phyloP scores from a whole-genome alignment of 2,113 vertebrate species.

The Colius striatus region DNA sequence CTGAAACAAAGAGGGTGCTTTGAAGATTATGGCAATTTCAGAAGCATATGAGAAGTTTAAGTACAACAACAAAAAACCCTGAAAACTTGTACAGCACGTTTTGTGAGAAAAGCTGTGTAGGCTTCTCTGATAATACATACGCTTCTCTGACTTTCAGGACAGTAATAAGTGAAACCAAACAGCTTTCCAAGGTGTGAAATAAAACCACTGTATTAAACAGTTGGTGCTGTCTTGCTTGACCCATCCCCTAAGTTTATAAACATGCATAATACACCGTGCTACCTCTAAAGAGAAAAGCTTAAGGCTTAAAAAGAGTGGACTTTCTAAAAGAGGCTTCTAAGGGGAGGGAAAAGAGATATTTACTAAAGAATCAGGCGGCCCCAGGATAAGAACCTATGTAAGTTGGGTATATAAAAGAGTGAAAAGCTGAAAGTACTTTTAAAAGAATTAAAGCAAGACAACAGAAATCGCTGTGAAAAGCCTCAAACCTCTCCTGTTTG shows the following conservation, averaged over 20 bases:
- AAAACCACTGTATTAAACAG: neutral
- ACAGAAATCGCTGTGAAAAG: neutral
- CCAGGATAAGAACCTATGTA: neutral
- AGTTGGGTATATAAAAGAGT: neutral
- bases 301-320: neutral
- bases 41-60: neutral
- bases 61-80: neutral
- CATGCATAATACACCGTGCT: fast-evolving
- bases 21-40: neutral
- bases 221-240: neutral
- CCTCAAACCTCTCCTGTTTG: neutral
- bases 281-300: neutral
- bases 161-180: neutral
- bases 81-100: neutral
- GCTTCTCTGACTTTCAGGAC: neutral
- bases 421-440: neutral
- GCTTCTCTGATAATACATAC: neutral
- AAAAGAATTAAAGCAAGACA: neutral
- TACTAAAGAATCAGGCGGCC: neutral
- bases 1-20: neutral
- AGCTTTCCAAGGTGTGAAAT: neutral
- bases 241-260: neutral
- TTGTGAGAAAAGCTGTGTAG: neutral
- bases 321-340: neutral
- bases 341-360: neutral